Conservation (phyloP, 2,888 invertebrate genomes). For the Rhorus exstirpatorius region DNA sequence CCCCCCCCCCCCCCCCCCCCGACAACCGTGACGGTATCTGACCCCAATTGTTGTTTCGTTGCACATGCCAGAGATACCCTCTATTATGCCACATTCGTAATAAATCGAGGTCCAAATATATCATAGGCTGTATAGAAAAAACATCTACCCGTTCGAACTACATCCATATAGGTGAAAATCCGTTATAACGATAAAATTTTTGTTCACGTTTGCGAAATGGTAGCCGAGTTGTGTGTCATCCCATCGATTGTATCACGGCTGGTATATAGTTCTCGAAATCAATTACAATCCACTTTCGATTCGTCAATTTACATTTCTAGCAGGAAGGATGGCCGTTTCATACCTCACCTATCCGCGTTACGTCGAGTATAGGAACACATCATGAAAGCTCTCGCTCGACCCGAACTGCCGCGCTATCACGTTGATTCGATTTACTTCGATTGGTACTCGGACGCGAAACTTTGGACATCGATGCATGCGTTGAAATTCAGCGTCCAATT, state of each 20-base stretch:
- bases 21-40: background rate
- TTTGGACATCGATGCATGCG: slow-evolving; percentile 58
- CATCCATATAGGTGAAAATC: background rate
- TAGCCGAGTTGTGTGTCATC: slow-evolving; percentile 1
- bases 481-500: slow-evolving; percentile 56
- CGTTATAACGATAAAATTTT: slow-evolving; percentile 14
- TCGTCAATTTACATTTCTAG: slow-evolving; percentile 63
- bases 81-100: slow-evolving; percentile 1
- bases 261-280: slow-evolving; percentile 45
- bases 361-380: background rate
- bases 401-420: slow-evolving; percentile 35
- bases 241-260: slow-evolving; percentile 39
- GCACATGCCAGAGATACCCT: slow-evolving; percentile 1
- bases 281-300: slow-evolving; percentile 64
- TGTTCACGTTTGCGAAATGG: background rate
- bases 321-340: slow-evolving; percentile 32
- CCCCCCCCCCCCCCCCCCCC: too few species aligned
- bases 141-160: too few species aligned
- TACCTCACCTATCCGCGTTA: slow-evolving; percentile 23
- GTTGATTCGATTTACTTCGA: slow-evolving; percentile 65
- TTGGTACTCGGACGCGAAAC: slow-evolving; percentile 55
- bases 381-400: slow-evolving; percentile 33
- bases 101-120: background rate
- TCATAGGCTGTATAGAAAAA: too few species aligned
- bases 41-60: slow-evolving; percentile 28